phyloP scores from a whole-genome alignment of 2,888 invertebrate species.

The Sminthurinus aureus region DNA sequence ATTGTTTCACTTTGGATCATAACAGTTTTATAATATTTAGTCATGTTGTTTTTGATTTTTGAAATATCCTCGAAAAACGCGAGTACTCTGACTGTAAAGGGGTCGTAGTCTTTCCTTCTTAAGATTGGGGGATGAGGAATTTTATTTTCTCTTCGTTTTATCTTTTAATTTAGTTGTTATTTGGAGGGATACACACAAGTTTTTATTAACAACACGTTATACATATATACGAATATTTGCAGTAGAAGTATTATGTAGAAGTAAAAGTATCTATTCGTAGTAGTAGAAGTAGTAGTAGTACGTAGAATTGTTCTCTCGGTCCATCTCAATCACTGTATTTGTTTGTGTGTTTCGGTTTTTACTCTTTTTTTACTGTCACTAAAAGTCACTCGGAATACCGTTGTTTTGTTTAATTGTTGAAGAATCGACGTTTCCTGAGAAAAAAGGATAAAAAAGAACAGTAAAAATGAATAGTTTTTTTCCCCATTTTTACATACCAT shows the following conservation, averaged over 20 bases:
- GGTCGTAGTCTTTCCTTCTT: background rate
- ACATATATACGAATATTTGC: background rate
- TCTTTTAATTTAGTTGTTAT: background rate
- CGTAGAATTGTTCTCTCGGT: conserved; percentile 14
- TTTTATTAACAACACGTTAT: background rate
- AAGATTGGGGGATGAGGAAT: background rate
- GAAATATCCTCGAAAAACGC: background rate
- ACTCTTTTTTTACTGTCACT: conserved; percentile 36
- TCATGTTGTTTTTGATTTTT: background rate
- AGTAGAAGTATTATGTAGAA: conserved; percentile 2
- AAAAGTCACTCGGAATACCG: conserved; percentile 39
- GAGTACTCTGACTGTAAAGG: no score
- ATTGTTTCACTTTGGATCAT: conserved; percentile 9
- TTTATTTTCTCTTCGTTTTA: background rate
- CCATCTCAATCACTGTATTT: conserved; percentile 34
- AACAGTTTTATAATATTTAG: background rate
- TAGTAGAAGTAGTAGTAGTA: conserved; percentile 12
- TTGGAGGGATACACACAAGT: background rate
- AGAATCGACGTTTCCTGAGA: conserved; percentile 34
- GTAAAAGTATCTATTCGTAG: background rate
- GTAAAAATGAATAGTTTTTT: background rate
- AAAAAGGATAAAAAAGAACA: conserved; percentile 5
- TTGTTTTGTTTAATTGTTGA: conserved; percentile 34
- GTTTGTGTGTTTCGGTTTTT: conserved; percentile 23
- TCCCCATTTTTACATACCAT: background rate